Conservation (phyloP, 2,888 invertebrate genomes). For the Acrobeloides nanus region DNA sequence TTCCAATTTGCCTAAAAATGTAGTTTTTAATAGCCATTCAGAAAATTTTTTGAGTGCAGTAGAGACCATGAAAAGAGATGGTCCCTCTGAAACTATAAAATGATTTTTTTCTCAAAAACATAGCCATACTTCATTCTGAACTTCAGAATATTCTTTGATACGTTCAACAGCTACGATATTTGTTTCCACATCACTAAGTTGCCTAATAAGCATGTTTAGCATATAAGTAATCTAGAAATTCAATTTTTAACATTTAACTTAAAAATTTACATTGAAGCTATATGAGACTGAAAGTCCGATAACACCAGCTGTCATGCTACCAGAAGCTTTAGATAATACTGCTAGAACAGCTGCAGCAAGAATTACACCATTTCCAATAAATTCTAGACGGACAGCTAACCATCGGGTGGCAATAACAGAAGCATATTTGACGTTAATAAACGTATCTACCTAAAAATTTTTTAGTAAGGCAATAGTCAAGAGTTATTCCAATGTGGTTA, state of each 20-base stretch:
- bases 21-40: neutral
- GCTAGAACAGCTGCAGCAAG: slow-evolving; percentile 87
- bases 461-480: neutral
- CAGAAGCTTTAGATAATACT: slow-evolving; percentile 60
- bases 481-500: neutral
- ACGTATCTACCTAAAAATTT: slow-evolving; percentile 25
- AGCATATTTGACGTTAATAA: slow-evolving; percentile 34
- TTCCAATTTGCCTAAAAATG: slow-evolving; percentile 20
- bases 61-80: neutral
- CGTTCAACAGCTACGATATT: slow-evolving; percentile 94
- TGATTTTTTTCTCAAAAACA: slow-evolving; percentile 17
- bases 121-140: slow-evolving; percentile 54
- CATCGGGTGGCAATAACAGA: slow-evolving; percentile 59
- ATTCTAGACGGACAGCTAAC: slow-evolving; percentile 85
- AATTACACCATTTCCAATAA: slow-evolving; percentile 81
- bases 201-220: slow-evolving; percentile 86
- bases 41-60: neutral
- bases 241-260: neutral
- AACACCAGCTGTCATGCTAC: slow-evolving; percentile 56
- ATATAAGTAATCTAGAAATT: slow-evolving; percentile 74
- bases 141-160: slow-evolving; percentile 81
- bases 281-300: slow-evolving; percentile 60
- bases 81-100: neutral
- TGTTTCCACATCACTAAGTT: slow-evolving; percentile 91
- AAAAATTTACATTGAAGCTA: slow-evolving; percentile 54